phyloP scores from a whole-genome alignment of 2,888 invertebrate genomes.

The Cacoxenus indagator region DNA sequence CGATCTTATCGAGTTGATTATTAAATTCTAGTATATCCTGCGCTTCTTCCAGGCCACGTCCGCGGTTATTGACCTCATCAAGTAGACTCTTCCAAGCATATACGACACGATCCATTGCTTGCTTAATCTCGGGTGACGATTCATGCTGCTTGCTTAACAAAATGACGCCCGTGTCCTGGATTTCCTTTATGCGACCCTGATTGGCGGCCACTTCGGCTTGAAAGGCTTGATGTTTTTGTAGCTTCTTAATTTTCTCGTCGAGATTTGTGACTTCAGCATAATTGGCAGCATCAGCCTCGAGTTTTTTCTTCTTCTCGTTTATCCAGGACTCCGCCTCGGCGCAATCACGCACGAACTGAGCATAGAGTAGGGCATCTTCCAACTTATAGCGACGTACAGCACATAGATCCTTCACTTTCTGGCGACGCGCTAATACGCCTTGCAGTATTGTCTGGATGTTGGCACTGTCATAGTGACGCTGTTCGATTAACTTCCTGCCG shows the following conservation, averaged over 20 bases:
- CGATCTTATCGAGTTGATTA: conserved; percentile 94
- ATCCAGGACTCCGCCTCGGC: conserved; percentile 93
- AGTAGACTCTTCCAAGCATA: conserved; percentile 84
- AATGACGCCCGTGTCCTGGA: conserved; percentile 80
- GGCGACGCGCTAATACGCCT: conserved; percentile 81
- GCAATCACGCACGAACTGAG: conserved; percentile 93
- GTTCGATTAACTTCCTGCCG: conserved; percentile 87
- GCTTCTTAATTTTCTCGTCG: conserved; percentile 94
- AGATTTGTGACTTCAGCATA: conserved; percentile 81
- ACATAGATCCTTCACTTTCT: conserved; percentile 77
- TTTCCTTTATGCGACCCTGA: conserved; percentile 86
- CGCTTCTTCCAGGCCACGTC: conserved; percentile 94
- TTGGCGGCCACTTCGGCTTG: conserved; percentile 93
- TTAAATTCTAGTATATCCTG: conserved; percentile 98
- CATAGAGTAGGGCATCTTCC: conserved; percentile 84
- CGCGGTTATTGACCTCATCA: conserved; percentile 76
- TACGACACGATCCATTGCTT: conserved; percentile 79
- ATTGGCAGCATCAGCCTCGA: conserved; percentile 81
- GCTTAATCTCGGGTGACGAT: conserved; percentile 78
- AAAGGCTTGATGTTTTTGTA: conserved; percentile 95
- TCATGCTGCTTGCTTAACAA: conserved; percentile 80
- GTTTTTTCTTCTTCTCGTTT: conserved; percentile 88
- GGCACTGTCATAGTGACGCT: conserved; percentile 91
- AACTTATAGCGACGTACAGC: conserved; percentile 78
- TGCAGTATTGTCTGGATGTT: conserved; percentile 82